Evolutionary conservation across 1,140 invertebrate species (phyloP), one percentile per base, ranked within the genome.

Genomic region (Marisa cornuarietis): DNA sequence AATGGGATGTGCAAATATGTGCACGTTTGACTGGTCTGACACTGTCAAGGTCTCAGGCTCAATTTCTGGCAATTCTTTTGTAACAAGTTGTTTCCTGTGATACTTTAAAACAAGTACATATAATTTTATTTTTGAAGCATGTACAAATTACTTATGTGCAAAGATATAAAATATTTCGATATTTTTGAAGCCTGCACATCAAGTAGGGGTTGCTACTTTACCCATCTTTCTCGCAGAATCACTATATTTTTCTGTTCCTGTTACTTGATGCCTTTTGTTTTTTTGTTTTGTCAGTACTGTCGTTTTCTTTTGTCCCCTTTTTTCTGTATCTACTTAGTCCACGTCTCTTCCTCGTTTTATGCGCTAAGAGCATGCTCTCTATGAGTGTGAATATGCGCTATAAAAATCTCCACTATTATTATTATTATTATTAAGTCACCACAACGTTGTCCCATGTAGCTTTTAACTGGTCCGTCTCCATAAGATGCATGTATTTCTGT

Each of bases 1-100:
- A 54, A 69, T 63, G 42, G 79, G 79, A 74, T 82, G 81, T 26
- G 81, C 79, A 69, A 71, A 82, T 52, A 82, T 66, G 62, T 82
- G 81, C 11, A 82, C 63, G 24, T 80, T 63, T 9, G 79, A 74
- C 63, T 78, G 49, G 42, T 68, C 42, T 51, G 51, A 52, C 10
- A 65, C 72, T 22, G 49, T 52, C 52, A 61, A 72, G 14, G 51
- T n/a, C 49, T 78, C 79, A 74, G 26, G n/a, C 24, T 68, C 65
- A 9, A 82, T 18, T n/a, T 80, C 75, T 42, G 81, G 81, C 26
- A 82, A 14, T 24, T 82, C 81, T 65, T 80, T 74, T 14, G 79
- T 80, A 6, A 80, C 79, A 74, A 51, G 31, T 13, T 72, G 65
- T 24, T 76, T 71, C 20, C 78, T 78, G 54, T 69, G 78, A 20